phyloP scores from a whole-genome alignment of 2,113 vertebrate genomes.

The Podarcis raffonei region DNA sequence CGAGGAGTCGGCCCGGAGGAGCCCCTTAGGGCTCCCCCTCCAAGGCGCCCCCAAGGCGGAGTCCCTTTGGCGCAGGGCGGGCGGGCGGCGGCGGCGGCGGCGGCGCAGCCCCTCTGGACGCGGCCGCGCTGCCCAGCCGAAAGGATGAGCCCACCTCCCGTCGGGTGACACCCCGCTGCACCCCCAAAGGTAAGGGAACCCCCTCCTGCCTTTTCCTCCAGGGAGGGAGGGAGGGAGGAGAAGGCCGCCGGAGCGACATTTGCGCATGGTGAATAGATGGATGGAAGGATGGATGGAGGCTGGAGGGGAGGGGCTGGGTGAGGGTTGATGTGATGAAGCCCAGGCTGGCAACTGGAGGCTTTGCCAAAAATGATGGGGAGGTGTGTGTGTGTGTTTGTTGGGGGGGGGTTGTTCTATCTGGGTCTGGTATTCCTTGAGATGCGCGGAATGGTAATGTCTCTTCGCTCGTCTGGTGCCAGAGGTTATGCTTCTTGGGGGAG shows the following conservation, averaged over 20 bases:
- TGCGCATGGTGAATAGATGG: background rate
- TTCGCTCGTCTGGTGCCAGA: background rate
- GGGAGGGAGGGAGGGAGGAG: background rate
- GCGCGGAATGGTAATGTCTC: too few species aligned
- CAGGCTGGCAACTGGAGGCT: background rate
- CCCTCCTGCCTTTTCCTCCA: background rate
- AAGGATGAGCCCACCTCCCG: background rate
- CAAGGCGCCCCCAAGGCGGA: slow-evolving; percentile 6
- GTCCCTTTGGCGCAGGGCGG: background rate
- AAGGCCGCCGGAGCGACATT: background rate
- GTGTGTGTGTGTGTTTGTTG: background rate
- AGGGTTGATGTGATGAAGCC: background rate
- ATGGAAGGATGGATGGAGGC: too few species aligned
- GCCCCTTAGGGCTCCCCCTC: slow-evolving; percentile 40
- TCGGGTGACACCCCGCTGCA: background rate
- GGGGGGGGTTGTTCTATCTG: rapidly evolving
- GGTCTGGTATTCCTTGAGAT: background rate
- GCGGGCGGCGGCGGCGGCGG: background rate
- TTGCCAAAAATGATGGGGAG: background rate
- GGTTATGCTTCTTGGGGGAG: background rate
- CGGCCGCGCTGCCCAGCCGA: background rate
- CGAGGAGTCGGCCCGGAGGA: slow-evolving; percentile 58
- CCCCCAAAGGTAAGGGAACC: background rate
- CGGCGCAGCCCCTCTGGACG: background rate
- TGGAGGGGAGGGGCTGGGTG: background rate